Conservation (phyloP, 2,113 vertebrate species). For the Tympanuchus pallidicinctus region DNA sequence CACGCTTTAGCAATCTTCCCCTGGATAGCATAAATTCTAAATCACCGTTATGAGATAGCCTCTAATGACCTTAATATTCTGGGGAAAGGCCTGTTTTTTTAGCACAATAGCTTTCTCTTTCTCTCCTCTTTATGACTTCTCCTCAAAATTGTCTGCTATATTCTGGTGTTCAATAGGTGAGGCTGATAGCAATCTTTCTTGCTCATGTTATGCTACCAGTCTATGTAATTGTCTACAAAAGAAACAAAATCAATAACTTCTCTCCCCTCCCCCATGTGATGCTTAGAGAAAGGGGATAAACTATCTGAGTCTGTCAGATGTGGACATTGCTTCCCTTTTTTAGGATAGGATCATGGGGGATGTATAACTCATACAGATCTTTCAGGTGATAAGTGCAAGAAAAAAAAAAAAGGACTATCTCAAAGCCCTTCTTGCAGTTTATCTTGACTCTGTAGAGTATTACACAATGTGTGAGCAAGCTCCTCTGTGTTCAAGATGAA, state of each 20-base stretch:
- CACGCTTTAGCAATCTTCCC: background rate
- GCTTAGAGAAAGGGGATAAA: background rate
- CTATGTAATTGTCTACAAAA: background rate
- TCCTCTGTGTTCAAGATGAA: background rate
- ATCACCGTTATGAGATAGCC: accelerated
- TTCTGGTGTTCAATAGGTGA: background rate
- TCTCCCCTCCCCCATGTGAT: background rate
- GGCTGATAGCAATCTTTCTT: background rate
- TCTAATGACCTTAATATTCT: background rate
- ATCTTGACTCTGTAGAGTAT: background rate
- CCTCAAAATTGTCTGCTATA: background rate
- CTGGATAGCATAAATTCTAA: background rate
- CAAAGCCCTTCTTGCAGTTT: background rate
- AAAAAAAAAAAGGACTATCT: background rate
- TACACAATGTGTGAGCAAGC: accelerated
- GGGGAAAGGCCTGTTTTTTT: background rate
- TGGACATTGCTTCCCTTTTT: background rate
- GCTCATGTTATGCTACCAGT: background rate
- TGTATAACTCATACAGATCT: background rate
- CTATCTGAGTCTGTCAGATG: background rate
- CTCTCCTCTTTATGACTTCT: background rate
- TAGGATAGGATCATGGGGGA: background rate
- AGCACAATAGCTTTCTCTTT: background rate
- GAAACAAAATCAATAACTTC: background rate
- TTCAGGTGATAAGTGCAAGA: background rate